Evolutionary conservation across 2,888 invertebrate genomes (phyloP), one percentile per base, ranked within the genome.

Genomic region (Tyria jacobaeae): DNA sequence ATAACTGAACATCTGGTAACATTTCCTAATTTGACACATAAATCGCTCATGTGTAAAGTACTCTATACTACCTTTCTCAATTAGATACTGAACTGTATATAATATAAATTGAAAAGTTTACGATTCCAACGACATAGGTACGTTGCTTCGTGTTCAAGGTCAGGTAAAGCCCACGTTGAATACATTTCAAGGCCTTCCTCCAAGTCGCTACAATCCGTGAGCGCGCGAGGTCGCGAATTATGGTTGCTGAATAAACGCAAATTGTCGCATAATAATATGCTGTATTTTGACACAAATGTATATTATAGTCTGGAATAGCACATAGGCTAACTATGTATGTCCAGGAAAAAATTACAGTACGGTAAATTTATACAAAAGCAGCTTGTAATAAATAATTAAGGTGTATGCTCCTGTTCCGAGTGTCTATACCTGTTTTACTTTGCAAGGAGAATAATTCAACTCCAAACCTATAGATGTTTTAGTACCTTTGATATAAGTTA

Each of bases 141-240:
- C n/a, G n/a, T 35, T 41, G 0, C 41, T 44, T 27, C 12, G 24
- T 52, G 63, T 64, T 61, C 63, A 71, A 73, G 68, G 75, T 61
- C 60, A 48, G 25, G 50, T 21, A 63, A 66, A 61, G 54, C 56
- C 50, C 62, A 66, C 71, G 60, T 51, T 57, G 69, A 65, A 52
- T 57, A 69, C 62, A 54, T 69, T 69, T 68, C 74, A 75, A 75
- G 75, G 76, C 62, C 55, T 41, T 35, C 41, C 34, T 47, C 60
- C 34, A 51, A 57, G 59, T 62, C 73, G 74, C 64, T 70, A 70
- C 62, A 75, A 71, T 60, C 68, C 50, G 57, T 62, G 62, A 48
- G 37, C 51, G 51, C 50, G 17, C 37, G 24, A 47, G 47, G 52
- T n/a, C 34, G 17, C 3, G 47, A 21, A 55, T 31, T 21, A 24